Evolutionary conservation across 2,113 vertebrate genomes (phyloP), one percentile per base, ranked within the genome.

Genomic region (Sinocyclocheilus rhinocerous): DNA sequence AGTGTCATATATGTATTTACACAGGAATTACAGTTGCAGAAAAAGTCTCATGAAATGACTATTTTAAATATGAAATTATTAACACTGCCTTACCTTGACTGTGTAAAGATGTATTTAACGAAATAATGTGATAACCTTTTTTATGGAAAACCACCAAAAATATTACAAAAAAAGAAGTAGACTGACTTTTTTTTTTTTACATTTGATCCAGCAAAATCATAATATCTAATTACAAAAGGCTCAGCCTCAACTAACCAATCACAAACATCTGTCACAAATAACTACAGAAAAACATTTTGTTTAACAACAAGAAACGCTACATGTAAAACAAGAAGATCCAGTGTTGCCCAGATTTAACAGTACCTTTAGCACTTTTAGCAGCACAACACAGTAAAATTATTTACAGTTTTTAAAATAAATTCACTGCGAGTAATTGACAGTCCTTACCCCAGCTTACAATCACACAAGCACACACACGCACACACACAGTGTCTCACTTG

Each of bases 181-280:
- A 75, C 12, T 69, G 1, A 78, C 18, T 55, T 52, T 29, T 36
- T 76, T 48, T 75, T 75, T 55, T 55, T 29, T 33, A 82, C 39
- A 73, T 80, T 87, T 87, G 88, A 87, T 84, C 87, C 87, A 87
- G 86, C 84, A 91, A 45, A 45, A 45, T 11, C 42, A 45, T 45
- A 45, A n/a, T 79, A 84, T 50, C 88, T 76, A 82, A 84, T 63
- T 55, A 84, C 29, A 83, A 55, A 93, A 95, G 95, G 95, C 94
- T 91, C 93, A 95, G 95, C 93, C 94, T 95, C 70, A 63, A 83
- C 61, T 90, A 85, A 70, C 85, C 79, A 89, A 87, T 88, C 52
- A 87, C 67, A 89, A 61, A 90, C 48, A 79, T 36, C 0, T 90
- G 83, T 57, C 86, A 91, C 80, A 78, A 70, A 84, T 65, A 90